Conservation (phyloP, 2,888 invertebrate species). For the Rhaphigaster nebulosa region DNA sequence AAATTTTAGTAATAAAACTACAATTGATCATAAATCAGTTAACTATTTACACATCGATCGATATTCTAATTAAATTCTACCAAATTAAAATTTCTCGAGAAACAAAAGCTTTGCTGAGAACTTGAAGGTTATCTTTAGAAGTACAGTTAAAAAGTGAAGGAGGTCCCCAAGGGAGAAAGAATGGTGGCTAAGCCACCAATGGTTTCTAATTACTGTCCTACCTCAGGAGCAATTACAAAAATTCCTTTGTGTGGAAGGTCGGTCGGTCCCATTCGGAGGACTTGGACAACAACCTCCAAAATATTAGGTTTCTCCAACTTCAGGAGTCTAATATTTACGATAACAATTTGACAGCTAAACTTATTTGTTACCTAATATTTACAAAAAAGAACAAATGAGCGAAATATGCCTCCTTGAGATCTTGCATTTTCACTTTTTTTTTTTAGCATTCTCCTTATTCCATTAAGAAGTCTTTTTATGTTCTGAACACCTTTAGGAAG, state of each 20-base stretch:
- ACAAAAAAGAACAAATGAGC: no score
- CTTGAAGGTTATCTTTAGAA: constrained; percentile 25
- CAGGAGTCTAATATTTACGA: not conserved
- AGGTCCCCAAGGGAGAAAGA: not conserved
- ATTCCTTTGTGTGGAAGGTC: constrained; percentile 20
- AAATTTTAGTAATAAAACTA: no score
- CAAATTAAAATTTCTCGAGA: no score
- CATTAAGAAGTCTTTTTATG: no score
- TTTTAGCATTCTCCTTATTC: no score
- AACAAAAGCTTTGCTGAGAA: not conserved
- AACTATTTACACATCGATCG: no score
- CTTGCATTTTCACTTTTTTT: no score
- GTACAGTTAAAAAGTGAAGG: not conserved
- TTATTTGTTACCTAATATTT: not conserved
- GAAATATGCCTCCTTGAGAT: no score
- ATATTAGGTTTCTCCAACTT: not conserved
- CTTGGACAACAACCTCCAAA: not conserved
- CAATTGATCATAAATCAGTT: no score
- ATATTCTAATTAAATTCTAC: not conserved
- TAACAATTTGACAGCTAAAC: not conserved
- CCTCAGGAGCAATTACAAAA: constrained; percentile 44
- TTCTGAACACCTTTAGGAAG: no score
- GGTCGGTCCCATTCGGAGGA: not conserved
- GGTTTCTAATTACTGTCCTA: constrained; percentile 24
- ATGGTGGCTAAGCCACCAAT: not conserved